These are phyloP conservation scores for Sebastes oblongus DNA, from an alignment of 2,797 vertebrate species.

Conservation along the genomic window DNA sequence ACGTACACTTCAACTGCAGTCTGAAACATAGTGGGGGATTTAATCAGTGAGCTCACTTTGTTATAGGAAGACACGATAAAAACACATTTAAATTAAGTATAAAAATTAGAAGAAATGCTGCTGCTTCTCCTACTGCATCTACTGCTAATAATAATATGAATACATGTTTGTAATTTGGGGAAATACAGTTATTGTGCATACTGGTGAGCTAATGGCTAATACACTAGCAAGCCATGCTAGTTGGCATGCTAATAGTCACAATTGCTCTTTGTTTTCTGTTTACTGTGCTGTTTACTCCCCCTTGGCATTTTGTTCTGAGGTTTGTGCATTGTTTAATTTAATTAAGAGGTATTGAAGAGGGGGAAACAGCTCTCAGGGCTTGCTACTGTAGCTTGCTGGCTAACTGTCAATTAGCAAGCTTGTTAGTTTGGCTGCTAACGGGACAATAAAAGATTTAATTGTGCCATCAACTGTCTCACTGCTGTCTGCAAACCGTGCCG, in stretches of 20 bases:
- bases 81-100: background rate
- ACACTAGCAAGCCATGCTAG: background rate
- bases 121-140: background rate
- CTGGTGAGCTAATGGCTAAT: background rate
- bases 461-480: background rate
- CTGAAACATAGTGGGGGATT: background rate
- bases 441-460: background rate
- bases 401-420: background rate
- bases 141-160: background rate
- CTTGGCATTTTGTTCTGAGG: background rate
- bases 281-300: background rate
- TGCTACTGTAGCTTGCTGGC: background rate
- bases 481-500: background rate
- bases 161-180: background rate
- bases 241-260: background rate
- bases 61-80: background rate
- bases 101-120: accelerated
- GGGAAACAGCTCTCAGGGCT: background rate
- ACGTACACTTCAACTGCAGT: background rate
- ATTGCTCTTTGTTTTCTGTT: background rate
- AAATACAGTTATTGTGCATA: background rate
- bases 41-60: background rate
- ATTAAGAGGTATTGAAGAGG: background rate
- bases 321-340: background rate
- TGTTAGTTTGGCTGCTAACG: background rate